Evolutionary conservation across 1,140 invertebrate species (phyloP), one percentile per base, ranked within the genome.

Genomic region (Lerema accius): DNA sequence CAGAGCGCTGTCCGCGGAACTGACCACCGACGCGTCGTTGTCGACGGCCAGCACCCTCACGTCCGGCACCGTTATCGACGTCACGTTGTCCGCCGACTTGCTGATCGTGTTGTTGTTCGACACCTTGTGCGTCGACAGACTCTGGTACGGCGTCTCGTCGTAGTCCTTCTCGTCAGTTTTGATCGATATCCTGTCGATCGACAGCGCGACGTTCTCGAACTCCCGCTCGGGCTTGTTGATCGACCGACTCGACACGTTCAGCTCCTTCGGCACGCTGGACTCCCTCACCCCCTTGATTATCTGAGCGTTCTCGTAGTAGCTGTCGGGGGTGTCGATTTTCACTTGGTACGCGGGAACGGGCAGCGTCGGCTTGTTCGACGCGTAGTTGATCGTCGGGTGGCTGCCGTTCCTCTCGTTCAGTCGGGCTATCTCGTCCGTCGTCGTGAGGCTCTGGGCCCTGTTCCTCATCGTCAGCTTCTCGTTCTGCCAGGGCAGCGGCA

Each of bases 371-470:
- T 76, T 71, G 45, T 82, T 80, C 0, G 37, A 13, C 4, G 73
- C 63, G 48, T 85, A 78, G 4, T 75, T 79, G n/a, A 80, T 80
- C 1, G 78, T 76, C 0, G 83, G 83, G 45, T 85, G 89, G 40
- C 84, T 89, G 67, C 80, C 73, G 61, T 91, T 91, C 35, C 87
- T 62, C 53, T 90, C 88, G 70, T 84, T 84, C 1, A 86, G 58
- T 56, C 84, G 65, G 6, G 80, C 89, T n/a, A 94, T 92, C 59
- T 94, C 94, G 5, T 94, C 93, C 0, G 94, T 93, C 0, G 94
- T 94, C 35, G 94, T 94, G 32, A 95, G 91, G 66, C 94, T 95
- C 42, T 94, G 93, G 3, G 94, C 93, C 15, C 94, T 82, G 61
- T 93, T 93, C 10, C 94, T 83, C 74, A 92, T 91, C 11, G 76